Conservation (phyloP, 2,113 vertebrate species). For the Pionites leucogaster region DNA sequence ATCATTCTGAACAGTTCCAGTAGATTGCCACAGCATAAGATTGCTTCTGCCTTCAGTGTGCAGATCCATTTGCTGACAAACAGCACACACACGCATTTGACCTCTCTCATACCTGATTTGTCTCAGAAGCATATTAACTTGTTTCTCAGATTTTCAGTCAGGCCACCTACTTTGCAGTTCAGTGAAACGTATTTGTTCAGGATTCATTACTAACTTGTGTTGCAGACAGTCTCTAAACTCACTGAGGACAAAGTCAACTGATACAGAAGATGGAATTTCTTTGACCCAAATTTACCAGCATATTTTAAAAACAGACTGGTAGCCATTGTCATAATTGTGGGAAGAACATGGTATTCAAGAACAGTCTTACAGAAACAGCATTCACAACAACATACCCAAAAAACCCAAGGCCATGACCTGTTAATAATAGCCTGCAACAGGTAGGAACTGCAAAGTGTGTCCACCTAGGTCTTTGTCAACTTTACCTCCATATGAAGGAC, state of each 20-base stretch:
- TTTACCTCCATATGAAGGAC: not conserved
- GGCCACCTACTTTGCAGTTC: not conserved
- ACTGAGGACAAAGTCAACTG: not conserved
- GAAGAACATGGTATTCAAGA: not conserved
- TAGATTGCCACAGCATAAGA: not conserved
- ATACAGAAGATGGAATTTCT: not conserved
- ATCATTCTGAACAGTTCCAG: not conserved
- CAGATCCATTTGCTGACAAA: not conserved
- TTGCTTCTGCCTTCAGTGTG: not conserved
- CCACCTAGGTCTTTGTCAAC: not conserved
- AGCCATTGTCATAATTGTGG: not conserved
- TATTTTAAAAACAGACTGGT: not conserved
- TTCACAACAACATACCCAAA: not conserved
- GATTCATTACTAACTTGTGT: not conserved
- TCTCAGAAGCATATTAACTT: not conserved
- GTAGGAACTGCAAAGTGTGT: not conserved
- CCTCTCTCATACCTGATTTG: not conserved
- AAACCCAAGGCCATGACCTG: not conserved
- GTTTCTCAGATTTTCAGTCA: not conserved
- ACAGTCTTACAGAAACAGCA: not conserved
- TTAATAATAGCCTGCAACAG: not conserved
- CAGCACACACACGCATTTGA: fast-evolving
- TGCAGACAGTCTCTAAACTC: not conserved
- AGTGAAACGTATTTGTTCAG: not conserved
- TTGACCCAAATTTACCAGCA: not conserved